phyloP scores from a whole-genome alignment of 64 coral and sea anemone genomes.

The Dendrophyllia cribrosa region DNA sequence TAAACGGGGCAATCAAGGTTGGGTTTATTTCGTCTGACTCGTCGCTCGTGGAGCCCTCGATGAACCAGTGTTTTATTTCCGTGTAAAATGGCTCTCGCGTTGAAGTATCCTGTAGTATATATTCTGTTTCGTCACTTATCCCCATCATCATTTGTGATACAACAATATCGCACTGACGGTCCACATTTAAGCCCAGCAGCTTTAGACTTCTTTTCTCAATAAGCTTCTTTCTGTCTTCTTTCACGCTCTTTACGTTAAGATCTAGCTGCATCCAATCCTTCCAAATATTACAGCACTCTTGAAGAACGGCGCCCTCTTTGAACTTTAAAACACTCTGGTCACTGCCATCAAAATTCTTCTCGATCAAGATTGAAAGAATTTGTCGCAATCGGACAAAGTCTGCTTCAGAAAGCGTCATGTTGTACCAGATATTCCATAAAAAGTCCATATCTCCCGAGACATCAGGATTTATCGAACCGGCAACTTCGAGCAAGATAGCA shows the following conservation, averaged over 20 bases:
- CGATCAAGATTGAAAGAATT: constrained; percentile 1
- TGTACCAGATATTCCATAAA: constrained; percentile 80
- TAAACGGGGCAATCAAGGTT: constrained; percentile 67
- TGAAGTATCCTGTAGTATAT: not conserved
- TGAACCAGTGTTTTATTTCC: constrained; percentile 72
- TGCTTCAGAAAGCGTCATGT: constrained; percentile 47
- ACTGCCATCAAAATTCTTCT: not conserved
- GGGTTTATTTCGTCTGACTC: constrained; percentile 26
- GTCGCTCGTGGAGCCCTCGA: constrained; percentile 47
- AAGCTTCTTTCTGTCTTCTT: constrained; percentile 43
- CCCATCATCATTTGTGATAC: constrained; percentile 17
- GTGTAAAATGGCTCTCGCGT: not conserved
- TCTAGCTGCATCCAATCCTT: constrained; percentile 57
- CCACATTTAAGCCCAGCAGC: not conserved
- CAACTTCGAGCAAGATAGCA: constrained; percentile 42
- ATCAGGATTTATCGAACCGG: constrained; percentile 30
- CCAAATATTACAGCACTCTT: constrained; percentile 65
- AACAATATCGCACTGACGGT: not conserved
- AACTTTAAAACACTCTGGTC: constrained; percentile 16
- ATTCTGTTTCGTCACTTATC: not conserved
- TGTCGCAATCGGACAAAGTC: constrained; percentile 38
- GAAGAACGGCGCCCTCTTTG: not conserved
- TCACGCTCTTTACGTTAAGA: constrained; percentile 36
- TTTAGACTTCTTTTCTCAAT: not conserved
- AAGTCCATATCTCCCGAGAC: constrained; percentile 44